A percentile compares a stretch with the other conserved stretches of the same genome.
These are phyloP conservation scores for Prorops nasuta DNA, from an alignment of 1,140 invertebrate genomes.

Conservation along the genomic window DNA sequence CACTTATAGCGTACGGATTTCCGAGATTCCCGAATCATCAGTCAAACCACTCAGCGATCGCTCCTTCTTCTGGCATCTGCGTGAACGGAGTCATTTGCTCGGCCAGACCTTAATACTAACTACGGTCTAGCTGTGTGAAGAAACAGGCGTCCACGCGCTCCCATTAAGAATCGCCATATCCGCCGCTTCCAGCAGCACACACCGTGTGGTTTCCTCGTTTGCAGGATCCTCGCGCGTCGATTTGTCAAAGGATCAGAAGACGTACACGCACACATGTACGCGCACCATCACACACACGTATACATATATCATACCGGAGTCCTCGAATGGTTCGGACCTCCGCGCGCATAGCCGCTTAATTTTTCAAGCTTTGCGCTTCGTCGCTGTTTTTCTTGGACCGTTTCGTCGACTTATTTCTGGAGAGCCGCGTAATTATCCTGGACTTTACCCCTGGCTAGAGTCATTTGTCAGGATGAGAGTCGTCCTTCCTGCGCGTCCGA, in stretches of 20 bases:
- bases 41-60: too few species aligned
- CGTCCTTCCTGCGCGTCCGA: too few species aligned
- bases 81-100: too few species aligned
- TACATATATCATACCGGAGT: too few species aligned
- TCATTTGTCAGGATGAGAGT: constrained; percentile 44
- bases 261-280: too few species aligned
- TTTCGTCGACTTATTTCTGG: constrained; percentile 30
- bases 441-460: too few species aligned
- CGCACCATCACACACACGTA: too few species aligned
- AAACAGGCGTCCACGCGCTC: constrained; percentile 38
- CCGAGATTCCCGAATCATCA: constrained; percentile 25
- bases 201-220: constrained; percentile 24
- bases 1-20: constrained; percentile 20
- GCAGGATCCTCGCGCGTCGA: constrained; percentile 17
- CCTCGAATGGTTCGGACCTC: too few species aligned
- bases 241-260: constrained; percentile 35
- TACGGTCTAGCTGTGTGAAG: too few species aligned
- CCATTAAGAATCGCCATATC: constrained; percentile 36
- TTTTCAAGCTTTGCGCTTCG: constrained; percentile 35
- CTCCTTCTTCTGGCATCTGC: too few species aligned
- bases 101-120: too few species aligned
- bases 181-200: constrained; percentile 11
- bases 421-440: constrained; percentile 34
- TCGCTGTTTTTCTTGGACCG: constrained; percentile 24
- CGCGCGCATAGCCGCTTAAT: too few species aligned